Conservation (phyloP, 2,113 vertebrate species). For the Anolis carolinensis region DNA sequence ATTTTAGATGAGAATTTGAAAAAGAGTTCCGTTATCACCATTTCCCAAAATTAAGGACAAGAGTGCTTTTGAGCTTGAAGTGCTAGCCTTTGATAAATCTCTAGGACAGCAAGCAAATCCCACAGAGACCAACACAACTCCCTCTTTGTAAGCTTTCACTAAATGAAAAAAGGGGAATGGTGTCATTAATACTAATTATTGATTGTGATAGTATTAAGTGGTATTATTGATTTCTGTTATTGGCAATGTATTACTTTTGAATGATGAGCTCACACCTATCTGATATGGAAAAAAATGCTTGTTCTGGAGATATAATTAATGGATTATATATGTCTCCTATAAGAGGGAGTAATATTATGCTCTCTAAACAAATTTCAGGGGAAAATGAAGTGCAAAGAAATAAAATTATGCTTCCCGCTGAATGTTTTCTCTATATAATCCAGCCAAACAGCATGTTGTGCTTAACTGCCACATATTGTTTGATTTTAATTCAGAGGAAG, state of each 20-base stretch:
- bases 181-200: neutral
- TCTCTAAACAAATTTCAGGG: neutral
- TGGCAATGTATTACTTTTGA: neutral
- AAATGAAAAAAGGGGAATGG: neutral
- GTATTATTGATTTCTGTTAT: neutral
- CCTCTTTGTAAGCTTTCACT: neutral
- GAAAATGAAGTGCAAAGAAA: neutral
- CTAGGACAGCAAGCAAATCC: neutral
- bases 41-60: neutral
- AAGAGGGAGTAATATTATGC: neutral
- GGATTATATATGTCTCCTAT: neutral
- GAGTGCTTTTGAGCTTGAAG: neutral
- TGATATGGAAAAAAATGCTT: neutral
- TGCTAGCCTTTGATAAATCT: neutral
- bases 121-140: neutral
- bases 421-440: neutral
- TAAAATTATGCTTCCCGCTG: neutral
- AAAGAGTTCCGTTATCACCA: neutral
- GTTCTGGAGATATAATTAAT: neutral
- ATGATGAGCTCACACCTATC: neutral
- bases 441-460: neutral
- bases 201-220: neutral
- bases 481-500: neutral
- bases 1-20: neutral
- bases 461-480: neutral